Evolutionary conservation across 2,797 vertebrate genomes (phyloP).

Genomic region (Poeciliopsis infans): DNA sequence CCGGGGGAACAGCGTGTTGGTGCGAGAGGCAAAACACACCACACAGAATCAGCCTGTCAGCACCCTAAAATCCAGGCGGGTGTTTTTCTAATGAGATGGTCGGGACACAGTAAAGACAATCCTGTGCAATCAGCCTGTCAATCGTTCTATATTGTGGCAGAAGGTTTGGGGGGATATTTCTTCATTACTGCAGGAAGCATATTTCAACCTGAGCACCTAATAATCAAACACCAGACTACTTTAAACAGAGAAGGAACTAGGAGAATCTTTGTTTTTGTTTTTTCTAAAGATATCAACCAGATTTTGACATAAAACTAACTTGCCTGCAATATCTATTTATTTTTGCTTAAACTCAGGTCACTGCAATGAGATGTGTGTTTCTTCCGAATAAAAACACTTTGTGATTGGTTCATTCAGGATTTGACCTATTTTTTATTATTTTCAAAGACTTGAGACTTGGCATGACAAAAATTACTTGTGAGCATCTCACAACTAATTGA

Average conservation of each 20-base stretch:
- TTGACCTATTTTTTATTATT: not conserved
- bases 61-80: conserved; percentile 53
- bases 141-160: conserved; percentile 20
- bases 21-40: conserved; percentile 57
- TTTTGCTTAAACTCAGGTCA: not conserved
- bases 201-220: conserved; percentile 23
- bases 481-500: too few species aligned
- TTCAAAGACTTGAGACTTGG: not conserved
- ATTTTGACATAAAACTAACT: conserved; percentile 1
- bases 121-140: conserved; percentile 55
- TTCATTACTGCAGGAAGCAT: conserved; percentile 32
- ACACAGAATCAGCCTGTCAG: conserved; percentile 70
- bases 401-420: not conserved
- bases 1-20: conserved; percentile 55
- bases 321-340: not conserved
- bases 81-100: conserved; percentile 61
- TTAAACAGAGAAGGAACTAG: not conserved
- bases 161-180: conserved; percentile 44
- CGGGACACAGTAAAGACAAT: conserved; percentile 47
- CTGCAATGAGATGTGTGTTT: not conserved
- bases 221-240: conserved; percentile 24
- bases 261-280: not conserved
- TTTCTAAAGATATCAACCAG: conserved; percentile 10
- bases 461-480: not conserved
- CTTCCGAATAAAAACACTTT: not conserved